Evolutionary conservation across 2,113 vertebrate genomes (phyloP), one percentile per base, ranked within the genome.

Genomic region (Ranitomeya variabilis): DNA sequence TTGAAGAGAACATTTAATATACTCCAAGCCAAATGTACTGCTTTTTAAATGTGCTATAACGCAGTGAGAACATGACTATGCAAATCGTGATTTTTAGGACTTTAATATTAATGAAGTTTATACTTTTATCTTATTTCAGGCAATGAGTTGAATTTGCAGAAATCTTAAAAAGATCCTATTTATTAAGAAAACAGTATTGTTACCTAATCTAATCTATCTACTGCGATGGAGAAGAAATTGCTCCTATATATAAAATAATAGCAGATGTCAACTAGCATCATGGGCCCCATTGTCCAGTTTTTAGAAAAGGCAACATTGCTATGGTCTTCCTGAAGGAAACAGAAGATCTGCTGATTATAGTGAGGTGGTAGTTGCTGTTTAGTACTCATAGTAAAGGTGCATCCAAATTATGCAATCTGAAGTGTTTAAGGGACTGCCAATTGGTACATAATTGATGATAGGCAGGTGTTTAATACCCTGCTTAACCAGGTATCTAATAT

Each of bases 71-170:
- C 7, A 2, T 55, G 52, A 80, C 21, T 26, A 26, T 57, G 51
- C n/a, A 80, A 57, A 80, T n/a, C 4, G 16, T 54, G 13, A n/a
- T 26, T 57, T 54, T 26, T 57, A 80, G 13, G 21, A 23, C 19
- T 80, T 80, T 12, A n/a, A 77, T 77, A 9, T 79, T 79, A 79
- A 19, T n/a, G 37, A 11, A 54, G 59, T 59, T 59, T 1, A 31
- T 59, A 26, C 3, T 59, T 13, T 59, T 57, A 57, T 19, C 21
- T 77, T 83, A 91, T 84, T 86, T 91, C 89, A 90, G 90, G 89
- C 23, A 60, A 90, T 51, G 90, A 74, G 71, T 45, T 18, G 71
- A 74, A 74, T 45, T 74, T 16, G 37, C 71, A 51, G 26, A 37
- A 51, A 37, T 37, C 6, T 6, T 14, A 73, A 73, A 31, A 73